Evolutionary conservation across 2,113 vertebrate species (phyloP), one percentile per base, ranked within the genome.

Genomic region (Myxocyprinus asiaticus): DNA sequence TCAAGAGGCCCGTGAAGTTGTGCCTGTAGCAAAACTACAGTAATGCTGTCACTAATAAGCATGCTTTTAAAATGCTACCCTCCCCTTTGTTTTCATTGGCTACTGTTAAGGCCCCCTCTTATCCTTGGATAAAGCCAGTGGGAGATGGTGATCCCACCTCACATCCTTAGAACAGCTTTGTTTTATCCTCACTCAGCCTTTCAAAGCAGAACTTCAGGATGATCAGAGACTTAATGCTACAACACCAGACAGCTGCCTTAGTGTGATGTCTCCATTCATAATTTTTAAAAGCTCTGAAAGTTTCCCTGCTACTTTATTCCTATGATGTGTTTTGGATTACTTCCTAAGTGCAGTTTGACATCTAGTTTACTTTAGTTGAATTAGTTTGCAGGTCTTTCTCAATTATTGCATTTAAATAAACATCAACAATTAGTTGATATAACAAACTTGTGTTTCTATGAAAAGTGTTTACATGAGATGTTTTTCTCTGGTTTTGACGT

Each of bases 1-100:
- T 62, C 14, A 67, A 75, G 79, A 81, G 70, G 64, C 79, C 71
- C 44, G 9, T 80, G 69, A 80, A 80, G 62, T 70, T 64, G 9
- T 14, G 78, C 78, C 70, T 2, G 10, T 12, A 80, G 56, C 71
- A 50, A 67, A 81, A 68, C 63, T 44, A 33, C 22, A 33, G 22
- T 33, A 68, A 53, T 76, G 48, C 71, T 75, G 71, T 68, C 64
- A 75, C 71, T 81, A 81, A 75, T 81, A 75, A 80, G 70, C 79
- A 43, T 22, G 71, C 64, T 68, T 75, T 66, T 51, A 50, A 47
- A 75, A 50, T 0, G 17, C 78, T 58, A 15, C 47, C 53, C 79
- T 15, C 55, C 71, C 53, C 45, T 81, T 42, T 63, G n/a, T 50
- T 80, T 50, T 15, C 53, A 80, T 67, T 80, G 78, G 78, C 15